These are phyloP conservation scores for Ceramica pisi DNA, from an alignment of 2,888 invertebrate genomes.

Conservation along the genomic window DNA sequence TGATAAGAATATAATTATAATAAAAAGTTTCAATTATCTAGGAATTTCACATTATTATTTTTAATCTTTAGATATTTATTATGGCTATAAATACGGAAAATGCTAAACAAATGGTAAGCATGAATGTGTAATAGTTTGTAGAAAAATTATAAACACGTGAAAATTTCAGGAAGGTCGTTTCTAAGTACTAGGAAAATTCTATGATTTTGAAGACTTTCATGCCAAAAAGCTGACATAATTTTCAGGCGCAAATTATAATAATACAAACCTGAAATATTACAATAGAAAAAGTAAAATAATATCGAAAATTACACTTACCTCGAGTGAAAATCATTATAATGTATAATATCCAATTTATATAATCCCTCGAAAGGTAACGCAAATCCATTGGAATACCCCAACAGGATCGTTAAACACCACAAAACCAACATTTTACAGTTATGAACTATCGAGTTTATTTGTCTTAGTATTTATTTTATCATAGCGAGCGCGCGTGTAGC, in stretches of 20 bases:
- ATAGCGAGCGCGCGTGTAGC: conserved; percentile 29
- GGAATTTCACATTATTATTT: too few species aligned
- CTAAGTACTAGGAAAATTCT: neutral
- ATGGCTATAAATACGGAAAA: too few species aligned
- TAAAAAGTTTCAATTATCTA: too few species aligned
- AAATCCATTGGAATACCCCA: conserved; percentile 69
- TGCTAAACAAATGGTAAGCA: too few species aligned
- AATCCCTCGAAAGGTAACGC: conserved; percentile 83
- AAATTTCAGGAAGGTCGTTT: too few species aligned
- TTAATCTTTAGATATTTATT: too few species aligned
- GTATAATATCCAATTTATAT: conserved; percentile 90
- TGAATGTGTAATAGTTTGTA: neutral
- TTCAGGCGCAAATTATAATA: too few species aligned
- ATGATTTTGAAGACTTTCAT: neutral
- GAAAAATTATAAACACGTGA: neutral
- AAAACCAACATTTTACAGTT: conserved; percentile 52
- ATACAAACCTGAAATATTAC: neutral
- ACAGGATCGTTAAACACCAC: conserved; percentile 40
- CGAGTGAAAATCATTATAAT: conserved; percentile 91
- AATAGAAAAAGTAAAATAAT: conserved; percentile 6
- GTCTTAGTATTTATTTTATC: conserved; percentile 17
- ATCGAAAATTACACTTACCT: conserved; percentile 80
- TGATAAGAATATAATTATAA: too few species aligned
- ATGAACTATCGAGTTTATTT: conserved; percentile 21
- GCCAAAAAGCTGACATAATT: neutral